Evolutionary conservation across 1,140 invertebrate genomes (phyloP).

Genomic region (Tyrophagus putrescentiae): DNA sequence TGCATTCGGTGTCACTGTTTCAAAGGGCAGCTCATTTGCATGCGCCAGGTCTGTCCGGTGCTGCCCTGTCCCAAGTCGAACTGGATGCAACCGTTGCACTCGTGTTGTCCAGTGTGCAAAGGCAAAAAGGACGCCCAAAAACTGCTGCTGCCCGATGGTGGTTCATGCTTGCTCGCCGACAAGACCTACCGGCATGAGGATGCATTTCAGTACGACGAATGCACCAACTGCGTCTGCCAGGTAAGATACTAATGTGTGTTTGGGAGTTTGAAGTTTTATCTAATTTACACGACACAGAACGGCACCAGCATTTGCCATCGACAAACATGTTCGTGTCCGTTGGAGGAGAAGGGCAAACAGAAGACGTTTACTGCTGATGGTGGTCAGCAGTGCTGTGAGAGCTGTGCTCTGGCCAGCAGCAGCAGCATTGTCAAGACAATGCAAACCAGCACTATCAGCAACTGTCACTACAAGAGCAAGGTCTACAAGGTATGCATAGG

Average conservation of each 20-base stretch:
- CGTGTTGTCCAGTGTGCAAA: conserved; percentile 65
- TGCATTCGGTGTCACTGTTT: conserved; percentile 70
- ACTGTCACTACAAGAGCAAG: conserved; percentile 30
- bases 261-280: too few species aligned
- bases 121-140: background rate
- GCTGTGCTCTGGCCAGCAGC: conserved; percentile 28
- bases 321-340: conserved; percentile 60
- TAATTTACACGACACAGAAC: conserved; percentile 35
- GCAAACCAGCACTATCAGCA: background rate
- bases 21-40: conserved; percentile 52
- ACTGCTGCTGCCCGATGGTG: background rate
- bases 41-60: conserved; percentile 66
- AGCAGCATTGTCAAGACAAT: conserved; percentile 21
- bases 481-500: conserved; percentile 30
- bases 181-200: conserved; percentile 41
- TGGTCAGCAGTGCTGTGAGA: conserved; percentile 61
- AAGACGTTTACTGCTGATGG: conserved; percentile 41
- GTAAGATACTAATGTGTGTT: conserved; percentile 31
- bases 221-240: conserved; percentile 61
- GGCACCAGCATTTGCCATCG: conserved; percentile 58
- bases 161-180: conserved; percentile 49
- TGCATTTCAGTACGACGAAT: conserved; percentile 51
- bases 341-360: conserved; percentile 55
- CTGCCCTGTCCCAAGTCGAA: conserved; percentile 53
- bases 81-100: conserved; percentile 46